Evolutionary conservation across 2,113 vertebrate species (phyloP).

Genomic region (Butorides virescens): DNA sequence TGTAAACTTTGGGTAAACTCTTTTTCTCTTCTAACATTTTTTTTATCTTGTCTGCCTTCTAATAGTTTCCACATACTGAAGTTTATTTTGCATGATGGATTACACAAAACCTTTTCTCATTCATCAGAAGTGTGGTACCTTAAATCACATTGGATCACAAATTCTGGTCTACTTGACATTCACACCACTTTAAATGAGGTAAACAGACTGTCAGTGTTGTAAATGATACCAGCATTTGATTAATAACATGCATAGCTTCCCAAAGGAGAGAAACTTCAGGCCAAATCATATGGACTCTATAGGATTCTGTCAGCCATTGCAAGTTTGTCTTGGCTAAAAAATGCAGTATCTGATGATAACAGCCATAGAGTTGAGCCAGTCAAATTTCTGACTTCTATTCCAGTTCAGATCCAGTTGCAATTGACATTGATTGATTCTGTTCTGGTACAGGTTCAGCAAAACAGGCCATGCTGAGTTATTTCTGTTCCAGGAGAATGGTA

Average conservation of each 20-base stretch:
- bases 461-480: neutral
- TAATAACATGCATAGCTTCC: neutral
- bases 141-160: neutral
- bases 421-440: neutral
- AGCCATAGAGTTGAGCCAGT: neutral
- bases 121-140: neutral
- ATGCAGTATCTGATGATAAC: neutral
- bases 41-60: neutral
- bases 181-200: neutral
- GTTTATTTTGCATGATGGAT: neutral
- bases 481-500: neutral
- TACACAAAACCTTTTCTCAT: neutral
- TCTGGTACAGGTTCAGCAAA: neutral
- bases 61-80: neutral
- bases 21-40: neutral
- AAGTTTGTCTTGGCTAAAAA: neutral
- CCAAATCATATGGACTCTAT: neutral
- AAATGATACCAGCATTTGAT: neutral
- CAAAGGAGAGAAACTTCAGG: neutral
- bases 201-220: neutral
- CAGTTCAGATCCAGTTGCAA: neutral
- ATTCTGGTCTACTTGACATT: neutral
- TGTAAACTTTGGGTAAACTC: neutral
- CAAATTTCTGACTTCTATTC: neutral
- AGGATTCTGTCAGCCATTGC: neutral